Conservation (phyloP, 2,797 vertebrate species). For the Argya squamiceps region DNA sequence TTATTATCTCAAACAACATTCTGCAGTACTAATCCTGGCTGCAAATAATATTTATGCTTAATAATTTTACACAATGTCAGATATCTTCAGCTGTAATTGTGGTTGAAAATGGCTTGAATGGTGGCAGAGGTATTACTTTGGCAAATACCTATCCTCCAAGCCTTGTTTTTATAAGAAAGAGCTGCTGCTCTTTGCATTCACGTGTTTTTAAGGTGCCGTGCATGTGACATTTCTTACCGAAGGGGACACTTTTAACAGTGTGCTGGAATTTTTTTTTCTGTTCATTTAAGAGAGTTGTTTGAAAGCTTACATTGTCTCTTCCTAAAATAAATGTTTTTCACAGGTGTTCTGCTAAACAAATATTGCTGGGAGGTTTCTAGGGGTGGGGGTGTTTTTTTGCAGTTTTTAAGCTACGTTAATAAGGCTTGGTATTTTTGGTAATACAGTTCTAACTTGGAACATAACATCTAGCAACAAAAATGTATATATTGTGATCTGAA, state of each 20-base stretch:
- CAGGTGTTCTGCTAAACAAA: not conserved
- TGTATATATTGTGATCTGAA: not conserved
- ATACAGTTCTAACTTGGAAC: not conserved
- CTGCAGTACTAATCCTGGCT: not conserved
- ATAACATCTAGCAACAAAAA: not conserved
- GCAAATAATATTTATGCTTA: not conserved
- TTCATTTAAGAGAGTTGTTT: not conserved
- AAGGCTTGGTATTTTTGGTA: not conserved
- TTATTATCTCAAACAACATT: not conserved
- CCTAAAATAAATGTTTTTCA: not conserved
- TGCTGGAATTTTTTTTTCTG: not conserved
- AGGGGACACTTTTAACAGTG: not conserved
- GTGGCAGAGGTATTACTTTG: not conserved
- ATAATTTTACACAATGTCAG: not conserved
- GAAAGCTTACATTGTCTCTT: not conserved
- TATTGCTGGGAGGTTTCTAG: not conserved
- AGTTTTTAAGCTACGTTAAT: not conserved
- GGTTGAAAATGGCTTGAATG: not conserved
- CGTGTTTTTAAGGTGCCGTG: rapidly evolving
- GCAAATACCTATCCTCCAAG: not conserved
- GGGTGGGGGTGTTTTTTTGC: not conserved
- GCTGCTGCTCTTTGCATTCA: not conserved
- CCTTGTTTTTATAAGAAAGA: not conserved
- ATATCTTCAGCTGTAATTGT: not conserved
- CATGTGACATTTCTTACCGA: rapidly evolving